These are phyloP conservation scores for Tachina grossa DNA, from an alignment of 2,888 invertebrate species.

Conservation along the genomic window DNA sequence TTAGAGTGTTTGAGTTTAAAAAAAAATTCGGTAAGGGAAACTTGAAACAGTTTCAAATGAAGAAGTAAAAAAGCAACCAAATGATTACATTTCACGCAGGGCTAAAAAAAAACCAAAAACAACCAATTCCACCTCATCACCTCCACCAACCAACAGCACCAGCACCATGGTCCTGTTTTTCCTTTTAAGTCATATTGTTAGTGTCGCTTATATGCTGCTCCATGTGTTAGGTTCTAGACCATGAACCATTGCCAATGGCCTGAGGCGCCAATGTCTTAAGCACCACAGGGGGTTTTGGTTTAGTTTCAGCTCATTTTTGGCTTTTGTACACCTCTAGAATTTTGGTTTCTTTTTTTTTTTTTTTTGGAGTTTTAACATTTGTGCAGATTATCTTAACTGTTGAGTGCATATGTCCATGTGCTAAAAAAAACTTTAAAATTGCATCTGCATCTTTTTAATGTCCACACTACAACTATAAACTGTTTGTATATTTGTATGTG, in stretches of 20 bases:
- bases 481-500: not conserved
- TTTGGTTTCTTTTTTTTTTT: not conserved
- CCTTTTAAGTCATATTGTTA: conserved; percentile 10
- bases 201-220: not conserved
- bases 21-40: conserved; percentile 53
- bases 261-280: conserved; percentile 80
- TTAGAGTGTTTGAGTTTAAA: conserved; percentile 35
- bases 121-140: conserved; percentile 15
- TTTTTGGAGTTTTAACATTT: conserved; percentile 68
- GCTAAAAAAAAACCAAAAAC: conserved; percentile 56
- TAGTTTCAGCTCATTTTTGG: conserved; percentile 41
- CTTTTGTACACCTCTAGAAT: conserved; percentile 1
- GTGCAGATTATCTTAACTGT: conserved; percentile 73
- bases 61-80: conserved; percentile 34
- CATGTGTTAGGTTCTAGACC: conserved; percentile 67
- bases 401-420: conserved; percentile 72
- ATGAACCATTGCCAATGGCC: conserved; percentile 70
- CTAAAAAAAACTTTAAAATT: conserved; percentile 67
- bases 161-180: conserved; percentile 32
- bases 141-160: not conserved
- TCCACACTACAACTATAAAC: conserved; percentile 38
- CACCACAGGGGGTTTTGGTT: conserved; percentile 76
- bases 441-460: conserved; percentile 65
- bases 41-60: conserved; percentile 11
- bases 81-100: conserved; percentile 73